Conservation (phyloP, 2,113 vertebrate species). For the Osmerus mordax region DNA sequence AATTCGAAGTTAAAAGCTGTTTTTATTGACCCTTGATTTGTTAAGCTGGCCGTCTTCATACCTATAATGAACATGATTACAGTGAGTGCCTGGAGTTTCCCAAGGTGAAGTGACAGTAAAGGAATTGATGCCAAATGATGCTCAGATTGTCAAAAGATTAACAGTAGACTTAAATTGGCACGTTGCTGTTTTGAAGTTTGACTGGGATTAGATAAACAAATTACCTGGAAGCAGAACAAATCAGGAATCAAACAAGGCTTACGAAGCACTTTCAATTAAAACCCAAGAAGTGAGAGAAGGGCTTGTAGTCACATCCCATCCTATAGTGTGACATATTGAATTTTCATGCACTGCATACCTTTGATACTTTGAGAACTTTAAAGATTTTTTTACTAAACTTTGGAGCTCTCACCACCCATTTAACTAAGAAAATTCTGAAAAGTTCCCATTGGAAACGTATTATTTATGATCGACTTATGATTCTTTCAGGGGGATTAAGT, state of each 20-base stretch:
- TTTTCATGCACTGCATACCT: slow-evolving; percentile 37
- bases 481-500: not conserved
- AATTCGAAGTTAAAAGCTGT: not conserved
- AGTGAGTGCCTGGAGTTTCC: not conserved
- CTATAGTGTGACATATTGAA: slow-evolving; percentile 16
- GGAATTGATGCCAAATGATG: not conserved
- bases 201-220: not conserved
- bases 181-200: not conserved
- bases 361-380: slow-evolving; percentile 10
- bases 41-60: too few relatives aligned
- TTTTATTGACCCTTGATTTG: not conserved
- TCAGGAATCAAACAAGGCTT: slow-evolving; percentile 34
- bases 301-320: slow-evolving; percentile 28
- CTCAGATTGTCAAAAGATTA: not conserved
- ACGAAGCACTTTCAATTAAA: slow-evolving; percentile 8
- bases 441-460: not conserved
- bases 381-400: not conserved
- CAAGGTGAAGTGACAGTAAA: too few relatives aligned
- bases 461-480: not conserved
- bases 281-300: slow-evolving; percentile 10
- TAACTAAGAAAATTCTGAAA: not conserved
- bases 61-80: not conserved
- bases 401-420: too few relatives aligned
- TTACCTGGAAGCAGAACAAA: slow-evolving; percentile 8
- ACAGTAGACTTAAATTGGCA: not conserved